These are phyloP conservation scores for Bombylius major DNA, from an alignment of 2,888 invertebrate species.

Conservation along the genomic window DNA sequence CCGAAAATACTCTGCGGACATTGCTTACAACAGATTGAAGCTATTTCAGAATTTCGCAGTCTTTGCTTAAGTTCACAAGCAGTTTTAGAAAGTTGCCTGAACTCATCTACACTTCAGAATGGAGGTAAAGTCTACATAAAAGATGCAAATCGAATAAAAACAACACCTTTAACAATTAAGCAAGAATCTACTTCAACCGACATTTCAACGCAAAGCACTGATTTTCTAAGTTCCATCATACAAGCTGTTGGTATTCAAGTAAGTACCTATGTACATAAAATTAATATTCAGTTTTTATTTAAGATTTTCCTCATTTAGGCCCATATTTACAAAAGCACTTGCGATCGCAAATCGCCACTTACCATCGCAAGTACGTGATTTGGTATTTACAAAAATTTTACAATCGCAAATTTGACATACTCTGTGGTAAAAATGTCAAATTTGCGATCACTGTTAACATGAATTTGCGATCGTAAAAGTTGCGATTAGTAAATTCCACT, in stretches of 20 bases:
- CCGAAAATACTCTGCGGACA: conserved; percentile 55
- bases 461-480: too few relatives aligned
- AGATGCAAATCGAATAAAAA: conserved; percentile 29
- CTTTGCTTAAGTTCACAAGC: conserved; percentile 51
- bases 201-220: conserved; percentile 16
- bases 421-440: too few relatives aligned
- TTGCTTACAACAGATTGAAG: conserved; percentile 49
- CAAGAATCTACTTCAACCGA: not conserved
- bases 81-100: conserved; percentile 54
- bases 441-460: too few relatives aligned
- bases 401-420: too few relatives aligned
- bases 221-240: conserved; percentile 33
- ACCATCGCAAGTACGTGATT: too few relatives aligned
- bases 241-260: conserved; percentile 36
- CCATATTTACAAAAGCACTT: too few relatives aligned
- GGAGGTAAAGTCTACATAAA: conserved; percentile 53
- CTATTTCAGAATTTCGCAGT: conserved; percentile 48
- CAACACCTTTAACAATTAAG: conserved; percentile 16
- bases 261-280: conserved; percentile 1
- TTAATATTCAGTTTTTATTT: not conserved
- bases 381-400: too few relatives aligned
- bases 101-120: conserved; percentile 48
- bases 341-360: too few relatives aligned
- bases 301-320: too few relatives aligned
- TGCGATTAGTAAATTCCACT: too few relatives aligned